Percentiles rank a stretch among this genome's conserved stretches.
These are phyloP conservation scores for Neofelis nebulosa DNA, from an alignment of 2,113 vertebrate genomes.

Conservation along the genomic window DNA sequence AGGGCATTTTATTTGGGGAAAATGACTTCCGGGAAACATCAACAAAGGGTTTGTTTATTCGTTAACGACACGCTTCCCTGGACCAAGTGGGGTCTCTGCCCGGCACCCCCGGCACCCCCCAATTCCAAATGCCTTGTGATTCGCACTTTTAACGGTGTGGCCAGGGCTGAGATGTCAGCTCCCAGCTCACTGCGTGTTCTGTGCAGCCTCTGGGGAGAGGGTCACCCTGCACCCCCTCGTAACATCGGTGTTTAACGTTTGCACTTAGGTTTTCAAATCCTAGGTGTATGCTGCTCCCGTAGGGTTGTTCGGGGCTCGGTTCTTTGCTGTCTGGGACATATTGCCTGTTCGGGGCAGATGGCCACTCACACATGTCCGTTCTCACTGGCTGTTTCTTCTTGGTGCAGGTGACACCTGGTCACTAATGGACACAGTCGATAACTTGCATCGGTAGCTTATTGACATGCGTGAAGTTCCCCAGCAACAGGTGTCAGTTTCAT, in stretches of 20 bases:
- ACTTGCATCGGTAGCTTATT: rapidly evolving
- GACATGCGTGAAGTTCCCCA: rapidly evolving
- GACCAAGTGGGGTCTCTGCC: too few relatives aligned
- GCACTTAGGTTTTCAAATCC: background rate
- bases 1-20: too few relatives aligned
- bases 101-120: rapidly evolving
- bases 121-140: background rate
- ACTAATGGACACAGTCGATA: rapidly evolving
- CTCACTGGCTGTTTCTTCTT: rapidly evolving
- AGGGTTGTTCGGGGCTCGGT: rapidly evolving
- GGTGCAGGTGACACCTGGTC: rapidly evolving
- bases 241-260: rapidly evolving
- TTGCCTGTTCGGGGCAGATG: background rate
- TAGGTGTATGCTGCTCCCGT: rapidly evolving
- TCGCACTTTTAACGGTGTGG: rapidly evolving
- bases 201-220: rapidly evolving
- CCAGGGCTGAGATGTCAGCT: background rate
- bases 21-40: background rate
- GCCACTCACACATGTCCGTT: rapidly evolving
- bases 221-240: rapidly evolving
- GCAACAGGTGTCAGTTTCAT: rapidly evolving
- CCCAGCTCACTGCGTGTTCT: rapidly evolving
- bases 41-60: background rate
- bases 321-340: rapidly evolving
- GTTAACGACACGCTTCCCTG: background rate